Conservation (phyloP, 2,888 invertebrate species). For the Diachrysia chrysitis region DNA sequence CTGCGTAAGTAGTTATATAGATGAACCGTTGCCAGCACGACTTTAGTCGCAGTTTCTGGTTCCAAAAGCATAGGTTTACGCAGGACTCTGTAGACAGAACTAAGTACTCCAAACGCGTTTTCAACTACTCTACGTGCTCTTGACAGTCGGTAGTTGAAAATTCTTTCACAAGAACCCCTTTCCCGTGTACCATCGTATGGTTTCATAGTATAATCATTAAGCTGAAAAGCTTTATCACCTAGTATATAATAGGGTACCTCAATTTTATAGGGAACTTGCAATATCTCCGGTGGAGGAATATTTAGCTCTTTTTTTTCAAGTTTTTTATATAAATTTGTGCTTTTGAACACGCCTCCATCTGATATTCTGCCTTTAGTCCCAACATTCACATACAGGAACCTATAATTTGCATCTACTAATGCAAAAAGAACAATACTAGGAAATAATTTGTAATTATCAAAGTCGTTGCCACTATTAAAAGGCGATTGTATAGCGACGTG, state of each 20-base stretch:
- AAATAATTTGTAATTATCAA: constrained; percentile 64
- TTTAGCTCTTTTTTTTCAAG: constrained; percentile 47
- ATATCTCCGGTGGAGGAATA: constrained; percentile 30
- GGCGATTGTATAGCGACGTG: constrained; percentile 61
- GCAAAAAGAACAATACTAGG: constrained; percentile 65
- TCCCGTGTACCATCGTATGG: constrained; percentile 43
- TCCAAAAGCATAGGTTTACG: constrained; percentile 56
- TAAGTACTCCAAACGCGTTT: constrained; percentile 42
- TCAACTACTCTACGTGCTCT: constrained; percentile 39
- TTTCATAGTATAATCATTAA: constrained; percentile 45
- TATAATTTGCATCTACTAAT: constrained; percentile 67
- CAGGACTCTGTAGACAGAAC: constrained; percentile 40
- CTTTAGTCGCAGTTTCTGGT: constrained; percentile 52
- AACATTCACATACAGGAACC: constrained; percentile 62
- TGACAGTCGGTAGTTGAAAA: constrained; percentile 44
- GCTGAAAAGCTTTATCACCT: constrained; percentile 46
- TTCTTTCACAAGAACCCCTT: constrained; percentile 46
- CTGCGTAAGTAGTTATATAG: constrained; percentile 53
- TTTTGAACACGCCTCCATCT: constrained; percentile 55
- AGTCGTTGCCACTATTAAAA: constrained; percentile 59
- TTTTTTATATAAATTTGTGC: constrained; percentile 50
- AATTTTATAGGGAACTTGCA: constrained; percentile 34
- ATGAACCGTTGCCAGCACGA: constrained; percentile 47
- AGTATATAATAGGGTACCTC: constrained; percentile 42
- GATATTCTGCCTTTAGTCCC: constrained; percentile 50